Evolutionary conservation across 2,797 vertebrate species (phyloP), one percentile per base, ranked within the genome.

Genomic region (Gadopsis bispinosus): DNA sequence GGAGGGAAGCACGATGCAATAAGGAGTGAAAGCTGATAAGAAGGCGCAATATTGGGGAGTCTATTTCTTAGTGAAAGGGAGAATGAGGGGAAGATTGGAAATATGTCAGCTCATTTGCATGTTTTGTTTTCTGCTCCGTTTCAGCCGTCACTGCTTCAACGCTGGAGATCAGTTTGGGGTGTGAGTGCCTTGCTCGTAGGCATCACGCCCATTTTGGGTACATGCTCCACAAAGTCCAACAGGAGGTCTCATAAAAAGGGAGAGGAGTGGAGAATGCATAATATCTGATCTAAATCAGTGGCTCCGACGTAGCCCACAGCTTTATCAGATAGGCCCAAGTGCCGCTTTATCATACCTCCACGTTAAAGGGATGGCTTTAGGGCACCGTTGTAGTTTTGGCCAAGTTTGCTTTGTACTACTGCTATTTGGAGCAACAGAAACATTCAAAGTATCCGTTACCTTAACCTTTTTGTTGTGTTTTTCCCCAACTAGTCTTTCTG

Each of bases 21-120:
- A 41, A 83, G 83, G 69, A 83, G 41, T 73, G 69, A 73, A 65
- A 63, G 73, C 61, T 75, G 64, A 78, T 81, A 61, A 76, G 77
- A 68, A 73, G 59, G 3, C 20, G 47, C 62, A 66, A 64, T 59
- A 73, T 19, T 61, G 20, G 35, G 64, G 39, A 50, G 35, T 69
- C 8, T 35, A 48, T 60, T 71, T 63, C 22, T 43, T 7, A 2
- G 39, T 58, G 0, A 48, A n/a, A 26, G 54, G 11, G 29, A 47
- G 67, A 72, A 51, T 70, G 62, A 75, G 37, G 68, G 37, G 39
- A 53, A n/a, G 26, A 53, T 13, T 62, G 35, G 50, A 54, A 78
- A 66, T 54, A 16, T 64, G 68, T 63, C 48, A 22, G 60, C 59
- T 53, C 31, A 61, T 51, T 54, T 77, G 37, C 0, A 16, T 26